Percentiles rank a stretch among this genome's conserved stretches.
Evolutionary conservation across 2,888 invertebrate genomes (phyloP).

Genomic region (Brachypalpus laphriformis): DNA sequence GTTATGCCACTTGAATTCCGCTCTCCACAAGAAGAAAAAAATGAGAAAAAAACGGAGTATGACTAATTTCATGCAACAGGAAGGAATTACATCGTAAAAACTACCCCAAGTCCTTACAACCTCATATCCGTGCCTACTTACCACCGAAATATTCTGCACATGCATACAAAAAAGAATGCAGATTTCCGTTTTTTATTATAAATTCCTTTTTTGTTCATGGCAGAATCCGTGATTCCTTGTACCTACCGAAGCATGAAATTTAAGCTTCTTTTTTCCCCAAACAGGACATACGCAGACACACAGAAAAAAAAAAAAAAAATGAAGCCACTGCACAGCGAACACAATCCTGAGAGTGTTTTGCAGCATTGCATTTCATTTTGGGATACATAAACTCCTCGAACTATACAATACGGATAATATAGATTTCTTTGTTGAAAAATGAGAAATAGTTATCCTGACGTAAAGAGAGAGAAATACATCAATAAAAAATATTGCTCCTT

Average conservation of each 20-base stretch:
- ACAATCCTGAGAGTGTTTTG: constrained; percentile 60
- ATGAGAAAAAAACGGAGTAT: constrained; percentile 17
- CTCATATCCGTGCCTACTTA: constrained; percentile 26
- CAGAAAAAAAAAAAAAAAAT: not conserved
- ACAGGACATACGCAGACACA: not conserved
- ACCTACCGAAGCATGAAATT: constrained; percentile 69
- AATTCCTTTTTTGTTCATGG: constrained; percentile 5
- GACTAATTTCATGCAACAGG: constrained; percentile 74
- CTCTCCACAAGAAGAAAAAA: not conserved
- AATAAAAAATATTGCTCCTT: constrained; percentile 32
- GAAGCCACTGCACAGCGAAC: not conserved
- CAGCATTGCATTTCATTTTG: constrained; percentile 50
- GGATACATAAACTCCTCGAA: constrained; percentile 13
- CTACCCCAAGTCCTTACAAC: constrained; percentile 28
- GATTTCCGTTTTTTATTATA: constrained; percentile 44
- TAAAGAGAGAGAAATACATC: constrained; percentile 14
- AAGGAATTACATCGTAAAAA: constrained; percentile 59
- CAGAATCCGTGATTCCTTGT: constrained; percentile 54
- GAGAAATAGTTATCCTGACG: constrained; percentile 58
- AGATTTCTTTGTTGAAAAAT: constrained; percentile 47
- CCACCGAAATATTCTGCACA: not conserved
- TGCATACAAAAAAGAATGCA: constrained; percentile 9
- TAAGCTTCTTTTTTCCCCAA: constrained; percentile 33
- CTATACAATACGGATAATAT: constrained; percentile 15
- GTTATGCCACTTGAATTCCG: constrained; percentile 24